These are phyloP conservation scores for Mechanitis mazaeus DNA, from an alignment of 2,888 invertebrate genomes.

Conservation along the genomic window DNA sequence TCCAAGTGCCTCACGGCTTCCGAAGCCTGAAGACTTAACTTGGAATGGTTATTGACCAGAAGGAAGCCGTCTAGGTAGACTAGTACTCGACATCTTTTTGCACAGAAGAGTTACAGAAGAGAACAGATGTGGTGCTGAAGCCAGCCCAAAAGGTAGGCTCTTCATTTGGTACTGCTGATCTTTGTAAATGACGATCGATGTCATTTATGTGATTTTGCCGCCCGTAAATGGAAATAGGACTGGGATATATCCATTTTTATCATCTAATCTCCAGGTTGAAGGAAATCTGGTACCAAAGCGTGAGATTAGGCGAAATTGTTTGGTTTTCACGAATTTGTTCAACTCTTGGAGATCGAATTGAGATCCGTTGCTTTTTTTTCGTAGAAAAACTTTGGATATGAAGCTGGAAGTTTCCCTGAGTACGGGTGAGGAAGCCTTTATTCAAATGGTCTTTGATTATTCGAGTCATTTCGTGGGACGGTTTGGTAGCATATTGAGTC, in stretches of 20 bases:
- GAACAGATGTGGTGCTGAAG: slow-evolving; percentile 18
- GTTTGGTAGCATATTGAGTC: slow-evolving; percentile 13
- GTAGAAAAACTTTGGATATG: slow-evolving; percentile 28
- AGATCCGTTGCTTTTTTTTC: slow-evolving; percentile 30
- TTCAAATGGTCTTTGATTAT: slow-evolving; percentile 17
- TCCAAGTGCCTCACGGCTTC: slow-evolving; percentile 12
- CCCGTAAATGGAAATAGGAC: too few relatives aligned
- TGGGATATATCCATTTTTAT: too few relatives aligned
- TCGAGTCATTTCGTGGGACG: slow-evolving; percentile 13
- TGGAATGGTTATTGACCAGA: slow-evolving; percentile 15
- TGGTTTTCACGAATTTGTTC: slow-evolving; percentile 9
- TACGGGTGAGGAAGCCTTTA: slow-evolving; percentile 12
- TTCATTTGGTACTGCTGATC: too few relatives aligned
- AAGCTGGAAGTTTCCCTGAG: slow-evolving; percentile 13
- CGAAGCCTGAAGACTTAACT: slow-evolving; percentile 13
- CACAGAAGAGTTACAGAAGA: slow-evolving; percentile 19
- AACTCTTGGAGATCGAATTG: slow-evolving; percentile 30
- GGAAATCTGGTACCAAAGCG: too few relatives aligned
- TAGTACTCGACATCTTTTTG: slow-evolving; percentile 10
- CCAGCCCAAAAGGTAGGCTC: slow-evolving; percentile 1
- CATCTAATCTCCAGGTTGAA: too few relatives aligned
- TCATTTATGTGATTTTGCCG: too few relatives aligned
- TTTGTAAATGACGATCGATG: too few relatives aligned
- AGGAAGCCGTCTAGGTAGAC: slow-evolving; percentile 33
- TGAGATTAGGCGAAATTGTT: too few relatives aligned